phyloP scores from a whole-genome alignment of 2,888 invertebrate genomes.

The Gymnoscelis rufifasciata region DNA sequence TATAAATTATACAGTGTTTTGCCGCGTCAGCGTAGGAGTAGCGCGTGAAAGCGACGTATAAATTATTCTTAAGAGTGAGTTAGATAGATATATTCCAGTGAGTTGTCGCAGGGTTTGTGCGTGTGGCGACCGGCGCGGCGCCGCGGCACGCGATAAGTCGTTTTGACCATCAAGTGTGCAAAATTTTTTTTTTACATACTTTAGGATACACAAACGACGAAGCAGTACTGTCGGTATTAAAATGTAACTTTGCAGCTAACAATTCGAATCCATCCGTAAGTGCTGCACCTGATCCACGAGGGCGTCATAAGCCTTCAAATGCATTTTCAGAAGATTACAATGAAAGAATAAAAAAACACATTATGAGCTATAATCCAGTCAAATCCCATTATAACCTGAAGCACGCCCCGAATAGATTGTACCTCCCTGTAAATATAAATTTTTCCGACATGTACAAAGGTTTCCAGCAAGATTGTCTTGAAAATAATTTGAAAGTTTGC shows the following conservation, averaged over 20 bases:
- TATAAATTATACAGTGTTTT: no score
- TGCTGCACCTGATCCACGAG: constrained; percentile 17
- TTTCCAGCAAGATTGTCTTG: neutral
- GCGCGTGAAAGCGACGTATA: no score
- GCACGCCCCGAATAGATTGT: neutral
- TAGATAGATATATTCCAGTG: no score
- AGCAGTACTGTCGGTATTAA: constrained; percentile 13
- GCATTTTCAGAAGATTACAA: neutral
- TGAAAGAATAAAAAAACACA: neutral
- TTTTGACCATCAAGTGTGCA: neutral
- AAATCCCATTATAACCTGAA: neutral
- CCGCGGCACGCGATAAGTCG: no score
- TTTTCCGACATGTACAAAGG: neutral
- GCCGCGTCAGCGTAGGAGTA: no score
- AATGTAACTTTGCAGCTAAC: constrained; percentile 8
- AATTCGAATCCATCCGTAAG: constrained; percentile 12
- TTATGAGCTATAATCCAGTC: constrained; percentile 3
- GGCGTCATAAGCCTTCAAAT: constrained; percentile 6
- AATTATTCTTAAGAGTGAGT: no score
- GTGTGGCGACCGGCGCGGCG: no score
- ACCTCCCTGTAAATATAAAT: neutral
- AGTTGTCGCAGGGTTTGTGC: no score
- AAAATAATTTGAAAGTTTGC: neutral
- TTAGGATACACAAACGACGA: constrained; percentile 15
- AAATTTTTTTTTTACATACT: constrained; percentile 8